Conservation (phyloP, 2,113 vertebrate genomes). For the Dolichotis patagonum region DNA sequence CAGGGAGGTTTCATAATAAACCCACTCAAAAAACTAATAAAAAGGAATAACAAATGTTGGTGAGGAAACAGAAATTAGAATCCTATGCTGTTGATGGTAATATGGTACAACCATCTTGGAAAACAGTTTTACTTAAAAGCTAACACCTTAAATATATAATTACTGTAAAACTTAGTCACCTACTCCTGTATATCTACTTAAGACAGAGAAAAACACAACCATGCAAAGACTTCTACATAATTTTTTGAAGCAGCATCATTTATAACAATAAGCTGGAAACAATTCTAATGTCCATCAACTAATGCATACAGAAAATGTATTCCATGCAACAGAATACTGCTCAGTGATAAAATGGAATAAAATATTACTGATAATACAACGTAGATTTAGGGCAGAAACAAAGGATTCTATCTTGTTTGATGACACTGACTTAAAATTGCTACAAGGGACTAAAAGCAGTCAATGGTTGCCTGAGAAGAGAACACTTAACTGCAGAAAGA, state of each 20-base stretch:
- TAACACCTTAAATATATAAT: background rate
- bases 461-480: background rate
- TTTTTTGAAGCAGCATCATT: background rate
- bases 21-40: background rate
- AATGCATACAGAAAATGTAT: background rate
- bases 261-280: background rate
- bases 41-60: background rate
- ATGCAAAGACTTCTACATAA: background rate
- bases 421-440: background rate
- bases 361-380: background rate
- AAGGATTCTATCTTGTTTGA: background rate
- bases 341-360: background rate
- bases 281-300: background rate
- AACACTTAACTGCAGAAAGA: background rate
- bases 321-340: background rate
- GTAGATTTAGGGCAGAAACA: background rate
- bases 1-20: conserved; percentile 9
- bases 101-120: background rate
- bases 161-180: background rate
- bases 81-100: background rate
- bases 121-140: background rate
- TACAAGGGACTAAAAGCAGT: background rate
- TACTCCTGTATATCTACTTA: background rate
- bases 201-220: background rate
- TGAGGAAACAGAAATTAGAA: background rate